Base-by-base conservation (phyloP, 2,797 vertebrate genomes). In the Artibeus jamaicensis region DNA sequence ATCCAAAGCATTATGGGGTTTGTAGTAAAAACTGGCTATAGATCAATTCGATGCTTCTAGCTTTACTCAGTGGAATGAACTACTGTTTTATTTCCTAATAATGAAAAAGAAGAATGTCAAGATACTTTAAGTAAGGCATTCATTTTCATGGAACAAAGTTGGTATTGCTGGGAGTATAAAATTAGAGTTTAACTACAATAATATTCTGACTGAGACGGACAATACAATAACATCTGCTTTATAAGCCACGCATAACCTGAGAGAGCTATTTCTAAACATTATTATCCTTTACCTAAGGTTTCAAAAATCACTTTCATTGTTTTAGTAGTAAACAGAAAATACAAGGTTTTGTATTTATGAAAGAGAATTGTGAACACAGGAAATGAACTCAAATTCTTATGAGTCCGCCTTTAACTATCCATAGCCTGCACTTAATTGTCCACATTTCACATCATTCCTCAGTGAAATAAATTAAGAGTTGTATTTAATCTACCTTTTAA, bases 11-110 rank as follows among this genome's bases (percentile, higher is more conserved):
- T 96, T 95, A 86, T 97, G 97, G 97, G 96, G 50, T 96, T 96
- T 97, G 96, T 97, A 98, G 95, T 89, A 97, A 96, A 97, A 97
- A 91, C 71, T 97, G 76, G 57, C 96, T 96, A 82, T 95, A 97
- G 96, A 94, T 97, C 55, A 1, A 79, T 94, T 89, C 39, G 73
- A 94, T 81, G 22, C 92, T 73, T 81, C 57, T 91, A 55, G 83
- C 37, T 67, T 97, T 70, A 22, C 93, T 85, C 87, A 95, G 14
- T 73, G 93, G 82, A 86, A 97, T 85, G 65, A 96, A 92, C 44
- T 91, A 87, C 95, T 18, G 4, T 11, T 93, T 59, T 97, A 96
- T 95, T 97, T 97, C 81, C 32, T 68, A 37, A 26, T 79, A 93
- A 50, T 91, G 93, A 92, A 93, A 85, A 79, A 5, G 55, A 89